Evolutionary conservation across 2,113 vertebrate species (phyloP), one percentile per base, ranked within the genome.

Genomic region (Zapornia atra): DNA sequence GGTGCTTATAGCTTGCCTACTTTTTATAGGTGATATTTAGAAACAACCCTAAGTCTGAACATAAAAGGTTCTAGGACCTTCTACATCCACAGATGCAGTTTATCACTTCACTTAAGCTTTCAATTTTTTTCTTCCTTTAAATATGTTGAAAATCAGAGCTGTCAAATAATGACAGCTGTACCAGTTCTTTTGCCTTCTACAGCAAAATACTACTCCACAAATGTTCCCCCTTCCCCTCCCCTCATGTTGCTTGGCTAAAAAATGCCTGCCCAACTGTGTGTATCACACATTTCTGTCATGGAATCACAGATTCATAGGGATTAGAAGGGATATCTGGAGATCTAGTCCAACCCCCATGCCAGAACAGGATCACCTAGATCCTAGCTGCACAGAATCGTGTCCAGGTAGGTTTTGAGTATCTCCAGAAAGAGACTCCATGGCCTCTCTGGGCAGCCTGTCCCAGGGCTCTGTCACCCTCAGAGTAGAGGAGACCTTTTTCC

Each of bases 191-290:
- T 17, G 4, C 21, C 20, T 56, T 38, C 44, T 83, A 38, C 24
- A 85, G 22, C 24, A 82, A 65, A 86, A 15, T 57, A 17, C 15
- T 48, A 22, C 31, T 68, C 14, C 29, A 51, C 46, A 36, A 28
- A 34, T 79, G 29, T 36, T 56, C 44, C 44, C 17, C 44, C 44
- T 46, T 46, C 17, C 17, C 44, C 7, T 63, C 36, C 5, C 15
- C 3, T 86, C 11, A 8, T 59, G 7, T 73, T 77, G 14, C 40
- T 86, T 88, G 11, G 6, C 50, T 76, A 33, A 88, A 92, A 70
- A 36, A 9, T 70, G 26, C 15, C 24, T 3, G 8, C 15, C 2
- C 40, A 65, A 5, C 21, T 77, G 9, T 24, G 22, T 0, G 0
- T 11, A 15, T 64, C 21, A 21, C 1, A 2, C 17, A 4, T 12